A percentile compares a stretch with the other conserved stretches of the same genome.
Evolutionary conservation across 2,797 vertebrate species (phyloP).

Genomic region (Artibeus jamaicensis): DNA sequence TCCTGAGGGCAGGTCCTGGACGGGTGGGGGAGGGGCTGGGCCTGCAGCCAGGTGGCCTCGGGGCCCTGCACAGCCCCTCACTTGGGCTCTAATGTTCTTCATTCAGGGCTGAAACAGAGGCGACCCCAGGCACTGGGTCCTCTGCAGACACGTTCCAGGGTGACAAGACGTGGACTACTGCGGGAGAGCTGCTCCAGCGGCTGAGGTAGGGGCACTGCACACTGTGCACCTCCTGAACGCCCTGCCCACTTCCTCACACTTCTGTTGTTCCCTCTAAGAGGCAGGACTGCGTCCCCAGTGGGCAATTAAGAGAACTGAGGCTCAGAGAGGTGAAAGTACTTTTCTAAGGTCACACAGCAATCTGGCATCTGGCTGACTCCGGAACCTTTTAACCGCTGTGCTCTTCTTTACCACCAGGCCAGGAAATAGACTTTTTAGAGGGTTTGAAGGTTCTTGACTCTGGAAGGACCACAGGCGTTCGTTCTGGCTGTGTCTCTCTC

Average conservation of each 20-base stretch:
- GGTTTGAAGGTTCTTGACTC: not conserved
- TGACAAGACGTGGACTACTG: fast-evolving
- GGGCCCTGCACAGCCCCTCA: constrained; percentile 54
- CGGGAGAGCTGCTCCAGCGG: constrained; percentile 32
- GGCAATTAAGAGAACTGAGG: not conserved
- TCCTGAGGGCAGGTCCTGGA: not conserved
- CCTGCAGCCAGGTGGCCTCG: constrained; percentile 26
- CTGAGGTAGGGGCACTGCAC: constrained; percentile 43
- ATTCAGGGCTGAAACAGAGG: constrained; percentile 2
- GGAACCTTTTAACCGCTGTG: not conserved
- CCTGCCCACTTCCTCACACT: no score
- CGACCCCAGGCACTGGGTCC: not conserved
- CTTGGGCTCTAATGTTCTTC: not conserved
- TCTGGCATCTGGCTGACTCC: not conserved
- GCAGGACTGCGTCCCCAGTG: not conserved
- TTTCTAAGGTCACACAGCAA: not conserved
- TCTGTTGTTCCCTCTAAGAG: not conserved
- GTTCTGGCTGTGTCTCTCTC: not conserved
- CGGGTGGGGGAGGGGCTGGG: constrained; percentile 12
- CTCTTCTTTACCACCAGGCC: not conserved
- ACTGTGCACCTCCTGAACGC: fast-evolving
- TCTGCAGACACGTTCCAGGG: not conserved
- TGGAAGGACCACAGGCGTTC: not conserved
- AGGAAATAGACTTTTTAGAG: not conserved
- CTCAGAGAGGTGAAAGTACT: not conserved